Base-by-base conservation (phyloP, 2,888 invertebrate genomes). In the Chymomyza procnemis region DNA sequence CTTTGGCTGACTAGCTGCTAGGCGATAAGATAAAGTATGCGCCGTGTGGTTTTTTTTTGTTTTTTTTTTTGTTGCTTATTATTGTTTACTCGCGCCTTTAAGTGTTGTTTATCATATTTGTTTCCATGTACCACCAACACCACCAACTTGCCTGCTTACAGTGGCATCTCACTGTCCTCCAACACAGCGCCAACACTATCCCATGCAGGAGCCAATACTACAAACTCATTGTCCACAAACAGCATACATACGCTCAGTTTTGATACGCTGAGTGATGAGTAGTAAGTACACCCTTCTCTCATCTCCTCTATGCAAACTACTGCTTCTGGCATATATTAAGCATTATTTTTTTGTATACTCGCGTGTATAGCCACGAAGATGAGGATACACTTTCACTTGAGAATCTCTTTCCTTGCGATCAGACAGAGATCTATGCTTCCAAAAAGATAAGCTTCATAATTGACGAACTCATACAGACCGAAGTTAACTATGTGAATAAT, bases 401-500 rank as follows among this genome's bases (percentile, higher is more conserved):
- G 71, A 90, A 90, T 78, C 85, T 90, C 30, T 90, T 90, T 71
- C 90, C 90, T 2, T 90, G 90, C 78, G 90, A 90, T 79, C 90
- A 90, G 67, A 85, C 88, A 4, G 90, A 90, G 68, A 87, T 90
- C 57, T 89, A 90, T 76, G 90, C 88, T 8, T 89, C 90, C 6
- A 89, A 88, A 50, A 90, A 90, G 75, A 90, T 90, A 16, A 89
- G 89, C 50, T 90, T 84, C 59, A 90, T 91, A n/a, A 88, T 91
- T 21, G 90, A 91, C 63, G 91, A 91, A 66, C 78, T 91, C n/a
- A 79, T 90, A 63, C 88, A 90, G 69, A 91, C 91, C 19, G 91
- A 91, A 69, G 88, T 86, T 30, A 90, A 89, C 62, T 91, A 91
- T 66, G 87, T 91, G 1, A 87, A 86, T 30, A 90, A 90, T 65